Evolutionary conservation across 2,888 invertebrate genomes (phyloP), one percentile per base, ranked within the genome.

Genomic region (Rhodophaea formosa): DNA sequence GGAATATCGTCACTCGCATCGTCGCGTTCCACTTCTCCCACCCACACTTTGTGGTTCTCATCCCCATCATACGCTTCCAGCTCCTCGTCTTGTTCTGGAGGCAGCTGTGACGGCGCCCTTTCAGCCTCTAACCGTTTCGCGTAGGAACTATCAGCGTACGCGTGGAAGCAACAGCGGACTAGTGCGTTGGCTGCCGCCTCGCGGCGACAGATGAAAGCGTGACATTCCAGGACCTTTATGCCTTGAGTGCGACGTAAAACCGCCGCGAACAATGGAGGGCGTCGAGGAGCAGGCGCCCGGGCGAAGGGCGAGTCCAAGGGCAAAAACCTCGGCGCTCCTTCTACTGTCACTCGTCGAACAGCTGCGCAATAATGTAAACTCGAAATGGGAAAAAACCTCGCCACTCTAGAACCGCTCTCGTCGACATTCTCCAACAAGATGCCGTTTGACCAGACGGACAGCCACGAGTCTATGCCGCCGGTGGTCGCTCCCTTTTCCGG

Each of bases 221-320:
- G 99, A 91, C 99, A 99, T 91, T 99, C 99, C 64, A 99, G 93
- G 58, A 98, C 98, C 88, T 99, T 99, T 71, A 99, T 98, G 56
- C 99, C 99, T 53, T 97, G 96, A 51, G 98, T 99, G 66, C 99
- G 94, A 53, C 99, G 94, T 70, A 99, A 92, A 63, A 99, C 99
- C 71, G 98, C 98, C 45, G 99, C 98, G 86, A 99, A 98, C 62
- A 99, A 93, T 30, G 99, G 98, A 59, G 99, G 99, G 84, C 99
- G 99, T 66, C 96, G 95, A 58, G 97, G 95, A 68, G 97, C 96
- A 17, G 98, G 97, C 67, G 97, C 95, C 59, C 97, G 94, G 8
- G 98, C 98, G 85, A 98, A 98, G 52, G 98, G 98, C 60, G 98
- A 98, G 84, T 99, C 99, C 71, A 99, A 90, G 7, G 98, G 98